Evolutionary conservation across 2,113 vertebrate genomes (phyloP).

Genomic region (Petromus typicus): DNA sequence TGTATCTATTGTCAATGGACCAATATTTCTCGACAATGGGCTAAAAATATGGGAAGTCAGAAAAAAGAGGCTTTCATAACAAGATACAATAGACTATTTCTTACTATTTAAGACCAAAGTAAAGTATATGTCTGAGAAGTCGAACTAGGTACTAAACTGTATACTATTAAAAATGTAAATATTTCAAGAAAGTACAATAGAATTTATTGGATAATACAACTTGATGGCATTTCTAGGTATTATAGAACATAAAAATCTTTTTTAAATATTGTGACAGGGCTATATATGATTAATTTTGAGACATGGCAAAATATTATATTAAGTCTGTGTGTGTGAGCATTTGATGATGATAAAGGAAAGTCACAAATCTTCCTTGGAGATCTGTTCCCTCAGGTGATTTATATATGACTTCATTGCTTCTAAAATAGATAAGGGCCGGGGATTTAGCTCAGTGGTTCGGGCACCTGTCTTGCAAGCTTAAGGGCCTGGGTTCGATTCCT

Average conservation of each 20-base stretch:
- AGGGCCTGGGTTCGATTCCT: no score
- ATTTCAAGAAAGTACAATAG: conserved; percentile 50
- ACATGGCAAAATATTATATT: background rate
- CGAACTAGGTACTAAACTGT: background rate
- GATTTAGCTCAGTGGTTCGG: no score
- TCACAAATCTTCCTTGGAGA: background rate
- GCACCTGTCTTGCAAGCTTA: no score
- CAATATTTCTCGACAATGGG: conserved; percentile 28
- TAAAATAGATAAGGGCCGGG: background rate
- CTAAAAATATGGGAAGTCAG: background rate
- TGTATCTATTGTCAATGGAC: conserved; percentile 70
- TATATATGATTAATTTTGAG: background rate
- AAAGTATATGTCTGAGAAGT: background rate
- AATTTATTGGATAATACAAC: conserved; percentile 7
- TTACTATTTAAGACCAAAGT: background rate
- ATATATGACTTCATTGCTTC: background rate
- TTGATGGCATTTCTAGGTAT: conserved; percentile 26
- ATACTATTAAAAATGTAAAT: background rate
- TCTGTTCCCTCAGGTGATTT: background rate
- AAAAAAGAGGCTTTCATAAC: conserved; percentile 37
- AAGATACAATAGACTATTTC: background rate
- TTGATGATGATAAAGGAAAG: background rate
- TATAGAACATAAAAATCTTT: conserved; percentile 6
- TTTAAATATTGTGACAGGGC: background rate
- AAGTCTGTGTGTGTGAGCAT: background rate